phyloP scores from a whole-genome alignment of 2,888 invertebrate genomes.

The Meiosimyza decipiens region DNA sequence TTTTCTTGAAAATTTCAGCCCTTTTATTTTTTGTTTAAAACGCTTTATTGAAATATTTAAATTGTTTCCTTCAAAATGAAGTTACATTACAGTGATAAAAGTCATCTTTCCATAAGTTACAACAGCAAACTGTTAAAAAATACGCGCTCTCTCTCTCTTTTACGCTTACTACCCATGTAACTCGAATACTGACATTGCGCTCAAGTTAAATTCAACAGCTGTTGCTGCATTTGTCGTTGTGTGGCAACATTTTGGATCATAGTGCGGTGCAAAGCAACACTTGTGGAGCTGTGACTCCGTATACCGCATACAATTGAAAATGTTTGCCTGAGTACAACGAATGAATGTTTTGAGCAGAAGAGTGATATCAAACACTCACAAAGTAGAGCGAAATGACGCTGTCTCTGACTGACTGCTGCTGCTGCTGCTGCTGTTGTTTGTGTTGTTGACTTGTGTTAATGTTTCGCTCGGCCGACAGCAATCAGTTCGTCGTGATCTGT shows the following conservation, averaged over 20 bases:
- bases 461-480: slow-evolving; percentile 13
- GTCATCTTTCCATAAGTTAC: no score
- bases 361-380: not conserved
- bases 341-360: not conserved
- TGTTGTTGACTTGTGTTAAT: no score
- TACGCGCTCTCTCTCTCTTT: no score
- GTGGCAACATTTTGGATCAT: not conserved
- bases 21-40: no score
- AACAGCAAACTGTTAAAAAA: no score
- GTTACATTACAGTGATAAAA: no score
- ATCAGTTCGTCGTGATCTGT: slow-evolving; percentile 35
- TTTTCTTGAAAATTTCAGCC: no score
- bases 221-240: slow-evolving; percentile 3
- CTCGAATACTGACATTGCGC: not conserved
- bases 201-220: slow-evolving; percentile 3
- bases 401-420: slow-evolving; percentile 8
- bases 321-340: not conserved
- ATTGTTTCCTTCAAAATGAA: no score
- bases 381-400: not conserved
- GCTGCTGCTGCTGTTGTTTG: not conserved
- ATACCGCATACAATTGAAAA: not conserved
- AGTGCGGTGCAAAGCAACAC: slow-evolving; percentile 1
- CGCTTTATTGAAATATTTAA: no score
- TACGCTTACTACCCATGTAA: no score
- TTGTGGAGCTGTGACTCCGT: not conserved